phyloP scores from a whole-genome alignment of 2,888 invertebrate genomes.

The Cosmia trapezina region DNA sequence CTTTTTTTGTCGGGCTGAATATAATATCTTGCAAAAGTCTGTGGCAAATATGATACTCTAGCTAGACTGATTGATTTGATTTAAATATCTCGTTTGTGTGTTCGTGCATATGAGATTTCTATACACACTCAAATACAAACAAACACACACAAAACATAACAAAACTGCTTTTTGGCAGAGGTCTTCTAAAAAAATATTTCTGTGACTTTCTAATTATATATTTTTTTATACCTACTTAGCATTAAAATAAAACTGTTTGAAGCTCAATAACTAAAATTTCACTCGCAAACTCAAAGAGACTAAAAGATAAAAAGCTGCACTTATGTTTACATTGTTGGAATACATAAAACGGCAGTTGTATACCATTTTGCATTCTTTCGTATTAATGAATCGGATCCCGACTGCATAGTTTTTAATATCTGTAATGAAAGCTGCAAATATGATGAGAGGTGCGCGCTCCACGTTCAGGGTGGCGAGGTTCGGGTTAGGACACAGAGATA shows the following conservation, averaged over 20 bases:
- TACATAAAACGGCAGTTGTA: constrained; percentile 21
- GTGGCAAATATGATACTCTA: not conserved
- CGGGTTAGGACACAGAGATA: constrained; percentile 45
- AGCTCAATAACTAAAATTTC: not conserved
- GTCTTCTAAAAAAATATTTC: too few species aligned
- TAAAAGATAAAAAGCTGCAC: not conserved
- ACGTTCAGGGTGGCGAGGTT: constrained; percentile 70
- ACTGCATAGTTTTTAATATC: constrained; percentile 86
- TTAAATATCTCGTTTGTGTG: not conserved
- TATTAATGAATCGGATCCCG: constrained; percentile 78
- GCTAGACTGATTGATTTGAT: too few species aligned
- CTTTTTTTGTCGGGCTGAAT: not conserved
- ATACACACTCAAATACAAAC: too few species aligned
- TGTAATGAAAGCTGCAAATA: constrained; percentile 89
- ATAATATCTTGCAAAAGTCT: not conserved
- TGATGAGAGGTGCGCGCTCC: constrained; percentile 77
- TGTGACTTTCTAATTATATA: too few species aligned
- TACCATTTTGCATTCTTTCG: constrained; percentile 47
- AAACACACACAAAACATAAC: too few species aligned
- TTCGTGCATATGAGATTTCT: not conserved
- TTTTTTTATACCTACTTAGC: not conserved
- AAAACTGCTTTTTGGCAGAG: too few species aligned
- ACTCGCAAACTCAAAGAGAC: not conserved
- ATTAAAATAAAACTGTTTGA: not conserved
- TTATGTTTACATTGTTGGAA: constrained; percentile 23